These are phyloP conservation scores for Rafetus swinhoei DNA, from an alignment of 2,113 vertebrate species.

Conservation along the genomic window DNA sequence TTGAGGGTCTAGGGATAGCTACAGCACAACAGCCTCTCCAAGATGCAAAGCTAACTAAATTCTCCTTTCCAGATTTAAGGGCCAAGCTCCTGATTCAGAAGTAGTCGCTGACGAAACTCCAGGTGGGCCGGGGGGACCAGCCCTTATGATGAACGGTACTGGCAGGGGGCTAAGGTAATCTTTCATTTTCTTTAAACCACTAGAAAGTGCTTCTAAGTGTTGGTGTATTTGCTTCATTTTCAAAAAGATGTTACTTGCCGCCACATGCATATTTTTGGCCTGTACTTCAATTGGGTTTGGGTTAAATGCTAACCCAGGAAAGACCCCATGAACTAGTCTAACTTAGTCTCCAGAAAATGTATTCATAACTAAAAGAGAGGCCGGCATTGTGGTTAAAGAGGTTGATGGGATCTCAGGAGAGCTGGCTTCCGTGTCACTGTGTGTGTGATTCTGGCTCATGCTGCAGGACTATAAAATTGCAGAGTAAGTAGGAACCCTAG, in stretches of 20 bases:
- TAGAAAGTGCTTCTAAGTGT: conserved; percentile 18
- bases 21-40: not conserved
- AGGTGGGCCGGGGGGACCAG: conserved; percentile 17
- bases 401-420: not conserved
- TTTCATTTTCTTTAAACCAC: not conserved
- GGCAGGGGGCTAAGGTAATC: conserved; percentile 72
- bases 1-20: not conserved
- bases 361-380: not conserved
- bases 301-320: not conserved
- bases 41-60: conserved; percentile 18
- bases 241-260: conserved; percentile 17
- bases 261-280: conserved; percentile 29
- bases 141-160: conserved; percentile 62
- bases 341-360: not conserved
- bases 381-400: not conserved
- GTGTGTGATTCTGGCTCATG: not conserved
- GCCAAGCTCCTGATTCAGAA: conserved; percentile 27
- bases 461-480: not conserved
- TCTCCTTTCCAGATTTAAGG: conserved; percentile 74
- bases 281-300: conserved; percentile 41
- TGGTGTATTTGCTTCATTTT: conserved; percentile 19
- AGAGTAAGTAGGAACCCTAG: not conserved
- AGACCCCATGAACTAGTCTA: not conserved
- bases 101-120: conserved; percentile 48
- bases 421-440: not conserved